phyloP scores from a whole-genome alignment of 2,888 invertebrate species.

The Amiota communis region DNA sequence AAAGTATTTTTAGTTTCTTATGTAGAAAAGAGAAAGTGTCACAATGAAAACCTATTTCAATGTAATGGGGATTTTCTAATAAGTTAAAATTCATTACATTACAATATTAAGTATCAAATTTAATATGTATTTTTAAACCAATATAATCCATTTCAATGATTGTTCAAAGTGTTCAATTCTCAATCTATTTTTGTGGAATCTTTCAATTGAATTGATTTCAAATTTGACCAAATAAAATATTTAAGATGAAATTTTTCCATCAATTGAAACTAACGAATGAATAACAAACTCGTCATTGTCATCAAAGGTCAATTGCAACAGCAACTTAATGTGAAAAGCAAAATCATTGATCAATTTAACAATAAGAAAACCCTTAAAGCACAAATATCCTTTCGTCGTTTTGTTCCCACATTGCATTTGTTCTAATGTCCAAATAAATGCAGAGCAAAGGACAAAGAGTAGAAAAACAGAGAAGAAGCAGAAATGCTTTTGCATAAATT shows the following conservation, averaged over 20 bases:
- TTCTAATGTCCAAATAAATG: constrained; percentile 17
- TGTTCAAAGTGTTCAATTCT: too few species aligned
- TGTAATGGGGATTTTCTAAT: too few species aligned
- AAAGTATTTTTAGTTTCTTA: too few species aligned
- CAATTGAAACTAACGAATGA: neutral
- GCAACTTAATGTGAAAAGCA: too few species aligned
- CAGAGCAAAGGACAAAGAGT: neutral
- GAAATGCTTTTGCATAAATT: constrained; percentile 22
- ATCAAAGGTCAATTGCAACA: too few species aligned
- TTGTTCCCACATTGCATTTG: neutral
- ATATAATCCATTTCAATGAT: too few species aligned
- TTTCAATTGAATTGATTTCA: constrained; percentile 4
- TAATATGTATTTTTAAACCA: too few species aligned
- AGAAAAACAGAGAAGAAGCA: too few species aligned
- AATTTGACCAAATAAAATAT: constrained; percentile 12
- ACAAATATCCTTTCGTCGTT: constrained; percentile 2
- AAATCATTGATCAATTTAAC: neutral
- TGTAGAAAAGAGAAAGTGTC: too few species aligned
- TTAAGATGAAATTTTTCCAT: neutral
- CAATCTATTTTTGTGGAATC: neutral
- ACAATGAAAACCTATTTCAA: too few species aligned
- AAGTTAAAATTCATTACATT: too few species aligned
- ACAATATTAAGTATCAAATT: too few species aligned
- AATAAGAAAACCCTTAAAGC: neutral
- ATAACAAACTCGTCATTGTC: neutral